A percentile compares a stretch with the other conserved stretches of the same genome.
These are phyloP conservation scores for Hydroisotoma schaefferi DNA, from an alignment of 2,888 invertebrate genomes.

Conservation along the genomic window DNA sequence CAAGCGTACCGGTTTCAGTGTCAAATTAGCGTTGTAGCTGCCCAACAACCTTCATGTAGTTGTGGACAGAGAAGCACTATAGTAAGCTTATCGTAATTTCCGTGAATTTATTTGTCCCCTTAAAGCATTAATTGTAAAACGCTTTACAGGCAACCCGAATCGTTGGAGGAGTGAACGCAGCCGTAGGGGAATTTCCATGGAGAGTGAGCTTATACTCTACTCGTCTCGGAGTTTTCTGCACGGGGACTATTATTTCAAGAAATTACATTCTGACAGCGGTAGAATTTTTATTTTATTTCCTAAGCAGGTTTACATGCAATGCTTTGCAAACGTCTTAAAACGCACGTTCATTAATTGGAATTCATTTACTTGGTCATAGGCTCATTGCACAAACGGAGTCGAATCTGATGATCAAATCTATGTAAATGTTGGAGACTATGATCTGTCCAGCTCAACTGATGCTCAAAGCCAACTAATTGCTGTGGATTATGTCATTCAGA, in stretches of 20 bases:
- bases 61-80: conserved; percentile 23
- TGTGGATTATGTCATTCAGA: conserved; percentile 28
- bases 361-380: conserved; percentile 8
- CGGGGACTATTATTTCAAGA: conserved; percentile 28
- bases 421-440: conserved; percentile 36
- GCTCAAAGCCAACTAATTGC: conserved; percentile 24
- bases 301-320: no score
- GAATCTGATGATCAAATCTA: conserved; percentile 21
- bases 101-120: neutral
- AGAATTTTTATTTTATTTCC: neutral
- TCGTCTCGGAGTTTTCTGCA: conserved; percentile 31
- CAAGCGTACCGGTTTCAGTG: conserved; percentile 18
- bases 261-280: conserved; percentile 37
- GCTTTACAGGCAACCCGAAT: conserved; percentile 22
- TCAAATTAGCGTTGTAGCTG: conserved; percentile 12
- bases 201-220: conserved; percentile 23
- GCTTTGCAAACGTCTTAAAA: no score
- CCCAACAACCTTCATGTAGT: neutral
- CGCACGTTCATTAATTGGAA: neutral
- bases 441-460: conserved; percentile 24
- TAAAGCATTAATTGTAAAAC: neutral
- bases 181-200: conserved; percentile 33
- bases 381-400: conserved; percentile 35
- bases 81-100: conserved; percentile 4
- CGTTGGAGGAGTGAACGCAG: conserved; percentile 27